These are phyloP conservation scores for Galemys pyrenaicus DNA, from an alignment of 2,113 vertebrate genomes.

Conservation along the genomic window DNA sequence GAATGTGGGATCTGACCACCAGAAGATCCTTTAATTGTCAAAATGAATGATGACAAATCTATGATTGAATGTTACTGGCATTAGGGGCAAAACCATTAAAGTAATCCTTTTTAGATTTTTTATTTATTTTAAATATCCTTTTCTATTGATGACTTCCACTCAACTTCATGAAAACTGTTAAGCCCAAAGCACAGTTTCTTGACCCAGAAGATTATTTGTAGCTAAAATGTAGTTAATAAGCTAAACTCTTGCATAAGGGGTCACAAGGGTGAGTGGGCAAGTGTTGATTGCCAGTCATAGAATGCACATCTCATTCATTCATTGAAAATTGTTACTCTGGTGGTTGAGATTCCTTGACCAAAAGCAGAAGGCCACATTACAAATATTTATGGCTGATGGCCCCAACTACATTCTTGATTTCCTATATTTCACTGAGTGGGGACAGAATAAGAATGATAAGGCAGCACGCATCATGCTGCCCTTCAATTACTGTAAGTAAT, in stretches of 20 bases:
- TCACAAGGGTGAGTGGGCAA: not conserved
- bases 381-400: not conserved
- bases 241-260: not conserved
- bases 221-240: not conserved
- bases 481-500: conserved; percentile 68
- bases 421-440: not conserved
- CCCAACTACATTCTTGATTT: not conserved
- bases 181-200: not conserved
- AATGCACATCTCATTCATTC: not conserved
- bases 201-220: not conserved
- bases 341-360: not conserved
- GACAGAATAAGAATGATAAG: not conserved
- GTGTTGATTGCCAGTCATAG: not conserved
- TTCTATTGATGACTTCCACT: not conserved
- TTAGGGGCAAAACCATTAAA: not conserved
- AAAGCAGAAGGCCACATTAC: not conserved
- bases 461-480: not conserved
- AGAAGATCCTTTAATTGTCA: not conserved
- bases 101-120: not conserved
- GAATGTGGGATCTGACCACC: not conserved
- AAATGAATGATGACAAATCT: not conserved
- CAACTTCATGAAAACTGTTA: not conserved
- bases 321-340: not conserved
- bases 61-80: not conserved
- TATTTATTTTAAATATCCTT: not conserved